A percentile compares a stretch with the other conserved stretches of the same genome.
These are phyloP conservation scores for Chlorodrepanis virens DNA, from an alignment of 2,113 vertebrate genomes.

Conservation along the genomic window DNA sequence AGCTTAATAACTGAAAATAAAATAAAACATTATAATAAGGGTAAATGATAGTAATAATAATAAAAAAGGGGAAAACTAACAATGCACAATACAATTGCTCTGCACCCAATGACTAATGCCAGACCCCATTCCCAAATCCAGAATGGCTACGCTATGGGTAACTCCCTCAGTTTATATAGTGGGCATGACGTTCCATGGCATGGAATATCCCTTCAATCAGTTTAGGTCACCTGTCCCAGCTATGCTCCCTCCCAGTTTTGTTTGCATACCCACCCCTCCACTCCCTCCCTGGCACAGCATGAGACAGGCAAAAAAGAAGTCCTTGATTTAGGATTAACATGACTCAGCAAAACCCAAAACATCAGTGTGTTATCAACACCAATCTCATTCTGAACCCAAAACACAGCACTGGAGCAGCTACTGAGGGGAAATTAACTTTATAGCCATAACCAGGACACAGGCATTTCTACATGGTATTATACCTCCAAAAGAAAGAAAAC, in stretches of 20 bases:
- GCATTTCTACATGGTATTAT: background rate
- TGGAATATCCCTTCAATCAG: background rate
- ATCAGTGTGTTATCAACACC: background rate
- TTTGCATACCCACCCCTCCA: background rate
- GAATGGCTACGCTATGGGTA: accelerated
- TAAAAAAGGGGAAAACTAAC: background rate
- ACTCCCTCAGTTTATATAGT: background rate
- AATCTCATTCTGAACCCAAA: background rate
- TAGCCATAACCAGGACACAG: background rate
- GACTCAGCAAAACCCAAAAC: background rate
- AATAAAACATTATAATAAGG: background rate
- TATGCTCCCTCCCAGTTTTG: background rate
- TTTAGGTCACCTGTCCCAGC: background rate
- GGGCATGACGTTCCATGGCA: accelerated
- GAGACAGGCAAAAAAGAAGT: background rate
- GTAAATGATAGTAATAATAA: background rate
- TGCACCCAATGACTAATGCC: accelerated
- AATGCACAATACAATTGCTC: background rate
- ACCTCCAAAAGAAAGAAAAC: background rate
- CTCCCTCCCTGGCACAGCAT: no score
- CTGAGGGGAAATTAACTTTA: background rate
- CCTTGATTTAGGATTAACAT: background rate
- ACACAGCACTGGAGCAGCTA: background rate
- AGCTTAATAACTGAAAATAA: background rate
- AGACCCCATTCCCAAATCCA: background rate